Evolutionary conservation across 35 echinoderm and acorn worm genomes (phyloP).

Genomic region (Apostichopus californicus): DNA sequence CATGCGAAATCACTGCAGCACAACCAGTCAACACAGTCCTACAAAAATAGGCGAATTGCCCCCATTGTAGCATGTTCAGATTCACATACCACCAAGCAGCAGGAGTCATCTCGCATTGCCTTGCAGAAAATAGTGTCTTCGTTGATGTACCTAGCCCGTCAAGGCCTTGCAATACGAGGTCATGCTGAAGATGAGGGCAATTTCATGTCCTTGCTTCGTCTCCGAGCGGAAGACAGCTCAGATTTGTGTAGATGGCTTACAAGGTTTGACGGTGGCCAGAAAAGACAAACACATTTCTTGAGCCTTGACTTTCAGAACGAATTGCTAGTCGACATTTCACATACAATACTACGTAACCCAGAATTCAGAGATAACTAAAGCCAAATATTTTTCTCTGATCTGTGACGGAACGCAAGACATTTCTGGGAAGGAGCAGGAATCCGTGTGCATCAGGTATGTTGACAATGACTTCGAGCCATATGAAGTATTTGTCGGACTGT

Average conservation of each 20-base stretch:
- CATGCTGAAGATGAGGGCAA: background rate
- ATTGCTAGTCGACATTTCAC: no score
- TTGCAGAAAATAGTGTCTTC: slow-evolving; percentile 33
- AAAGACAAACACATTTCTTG: no score
- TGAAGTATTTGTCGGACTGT: slow-evolving; percentile 58
- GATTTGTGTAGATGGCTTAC: background rate
- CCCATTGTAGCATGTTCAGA: no score
- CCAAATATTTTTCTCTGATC: slow-evolving; percentile 15
- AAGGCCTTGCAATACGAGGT: slow-evolving; percentile 44
- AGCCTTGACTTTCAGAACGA: no score
- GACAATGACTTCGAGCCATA: slow-evolving; percentile 28
- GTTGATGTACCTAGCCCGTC: slow-evolving; percentile 35
- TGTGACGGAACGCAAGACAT: slow-evolving; percentile 64
- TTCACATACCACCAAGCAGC: background rate
- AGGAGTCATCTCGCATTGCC: background rate
- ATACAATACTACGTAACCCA: no score
- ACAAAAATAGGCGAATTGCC: no score
- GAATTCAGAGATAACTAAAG: no score
- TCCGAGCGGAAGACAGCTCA: background rate
- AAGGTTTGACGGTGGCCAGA: no score
- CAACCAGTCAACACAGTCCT: no score
- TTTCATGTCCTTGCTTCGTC: slow-evolving; percentile 12
- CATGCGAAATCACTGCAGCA: no score
- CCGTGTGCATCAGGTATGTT: slow-evolving; percentile 50
- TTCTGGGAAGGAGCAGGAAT: slow-evolving; percentile 55